Base-by-base conservation (phyloP, 2,888 invertebrate genomes). In the Pseudolycoriella hygida region DNA sequence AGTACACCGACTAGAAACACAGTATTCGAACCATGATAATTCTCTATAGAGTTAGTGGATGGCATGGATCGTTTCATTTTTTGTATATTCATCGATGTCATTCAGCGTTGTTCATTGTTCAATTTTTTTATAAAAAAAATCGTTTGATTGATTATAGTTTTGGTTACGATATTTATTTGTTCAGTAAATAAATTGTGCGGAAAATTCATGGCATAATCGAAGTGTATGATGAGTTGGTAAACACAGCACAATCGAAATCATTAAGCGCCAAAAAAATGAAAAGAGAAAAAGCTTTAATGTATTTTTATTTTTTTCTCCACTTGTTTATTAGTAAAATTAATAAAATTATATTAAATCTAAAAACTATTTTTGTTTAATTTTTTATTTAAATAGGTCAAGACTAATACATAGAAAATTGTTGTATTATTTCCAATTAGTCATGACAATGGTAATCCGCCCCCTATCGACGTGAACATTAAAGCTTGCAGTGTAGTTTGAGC, bases 11-110 rank as follows among this genome's bases (percentile, higher is more conserved):
- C 92, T 78, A 92, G 83, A 80, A 87, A 87, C 74, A 88, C 86
- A 76, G 89, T 90, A 80, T 89, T 89, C 73, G 88, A 89, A 76
- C 89, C 89, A 79, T 88, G 87, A 78, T 88, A 86, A 79, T 87
- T 87, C 80, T 85, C 88, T 88, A 80, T 73, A 72, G 62, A 52
- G n/a, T n/a, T n/a, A n/a, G 55, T 34, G 12, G 34, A 14, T 53
- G 20, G 14, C 14, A 15, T 5, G 40, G 40, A 34, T 17, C 37
- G 46, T 37, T 46, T 49, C 31, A 42, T 47, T 10, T 45, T 46
- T 44, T 44, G 38, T 32, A 44, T 47, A 41, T 45, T 17, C 11
- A 30, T 47, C 32, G 39, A 37, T 44, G 17, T 39, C 39, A 14
- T 4, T n/a, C 32, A 34, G 17, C 30, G 15, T 17, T 15, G 37